These are phyloP conservation scores for Cheirogaleus major DNA, from an alignment of 2,797 vertebrate genomes.

Conservation along the genomic window DNA sequence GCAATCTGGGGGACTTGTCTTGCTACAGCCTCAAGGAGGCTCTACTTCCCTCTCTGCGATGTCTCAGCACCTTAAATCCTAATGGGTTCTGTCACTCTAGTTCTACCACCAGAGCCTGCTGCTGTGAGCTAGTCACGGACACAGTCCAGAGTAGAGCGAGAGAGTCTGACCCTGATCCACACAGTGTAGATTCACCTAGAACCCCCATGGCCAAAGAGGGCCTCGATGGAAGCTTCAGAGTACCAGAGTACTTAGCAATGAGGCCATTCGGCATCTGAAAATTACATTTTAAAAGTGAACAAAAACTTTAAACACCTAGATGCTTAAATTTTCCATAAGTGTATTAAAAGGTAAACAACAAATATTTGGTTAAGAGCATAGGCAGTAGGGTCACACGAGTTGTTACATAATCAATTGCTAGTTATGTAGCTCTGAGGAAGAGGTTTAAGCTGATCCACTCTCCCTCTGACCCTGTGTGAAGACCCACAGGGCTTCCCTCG, in stretches of 20 bases:
- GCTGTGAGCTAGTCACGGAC: too few relatives aligned
- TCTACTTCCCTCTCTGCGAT: neutral
- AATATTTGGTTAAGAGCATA: neutral
- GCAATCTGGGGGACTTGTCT: neutral
- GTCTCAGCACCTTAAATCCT: neutral
- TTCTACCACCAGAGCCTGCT: rapidly evolving
- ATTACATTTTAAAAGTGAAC: neutral
- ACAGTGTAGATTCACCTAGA: neutral
- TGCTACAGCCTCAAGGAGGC: too few relatives aligned
- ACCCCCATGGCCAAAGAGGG: neutral
- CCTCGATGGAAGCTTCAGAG: neutral
- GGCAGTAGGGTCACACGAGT: neutral
- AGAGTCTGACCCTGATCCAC: neutral
- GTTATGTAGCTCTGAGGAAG: neutral
- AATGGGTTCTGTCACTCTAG: neutral
- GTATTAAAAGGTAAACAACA: neutral
- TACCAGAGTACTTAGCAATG: rapidly evolving
- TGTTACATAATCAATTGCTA: rapidly evolving
- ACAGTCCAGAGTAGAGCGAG: rapidly evolving
- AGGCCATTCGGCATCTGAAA: neutral
- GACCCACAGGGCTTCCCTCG: neutral
- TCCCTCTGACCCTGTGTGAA: neutral
- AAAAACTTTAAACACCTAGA: neutral
- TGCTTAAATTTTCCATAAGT: neutral
- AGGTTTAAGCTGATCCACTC: neutral